Evolutionary conservation across 2,888 invertebrate genomes (phyloP), one percentile per base, ranked within the genome.

Genomic region (Yponomeuta sedellus): DNA sequence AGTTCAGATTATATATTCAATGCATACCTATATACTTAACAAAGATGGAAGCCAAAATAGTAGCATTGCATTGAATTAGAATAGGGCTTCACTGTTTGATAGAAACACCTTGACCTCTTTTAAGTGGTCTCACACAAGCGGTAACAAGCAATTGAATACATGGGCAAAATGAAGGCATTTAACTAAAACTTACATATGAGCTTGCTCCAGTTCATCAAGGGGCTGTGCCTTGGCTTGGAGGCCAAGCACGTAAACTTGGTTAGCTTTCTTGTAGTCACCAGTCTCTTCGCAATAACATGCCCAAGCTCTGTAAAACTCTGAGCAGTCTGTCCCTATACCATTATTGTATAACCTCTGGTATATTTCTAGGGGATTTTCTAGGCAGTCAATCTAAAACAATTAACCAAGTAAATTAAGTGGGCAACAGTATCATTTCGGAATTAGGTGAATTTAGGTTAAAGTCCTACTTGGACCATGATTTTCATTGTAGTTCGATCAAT

Each of bases 231-330:
- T 92, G 65, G 94, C 94, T 63, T 93, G 92, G 61, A 97, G 91
- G 1, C 98, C 98, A 71, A 95, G 86, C 75, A 94, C 92, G 78
- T 96, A 97, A 28, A 98, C 94, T 73, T 94, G 93, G 82, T 97
- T 95, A 0, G 98, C 98, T 76, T 94, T 94, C 77, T 95, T 95
- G 74, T 93, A 94, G 88, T 98, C 97, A 34, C 95, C 95, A 63
- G 92, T 92, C 71, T 94, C 93, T 82, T 98, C 98, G 75, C 96
- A 94, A 74, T 96, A 96, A 78, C 95, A 96, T 0, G 98, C 96
- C 97, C 98, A 98, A 12, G 96, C 95, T 72, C 95, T 93, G 80
- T 98, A 98, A 78, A 98, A 95, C 73, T 95, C 94, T 0, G 97
- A 94, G 70, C 96, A 94, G 85, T 95, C 94, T 39, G 94, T 94